Evolutionary conservation across 2,888 invertebrate species (phyloP), one percentile per base, ranked within the genome.

Genomic region (Phaonia tiefii): DNA sequence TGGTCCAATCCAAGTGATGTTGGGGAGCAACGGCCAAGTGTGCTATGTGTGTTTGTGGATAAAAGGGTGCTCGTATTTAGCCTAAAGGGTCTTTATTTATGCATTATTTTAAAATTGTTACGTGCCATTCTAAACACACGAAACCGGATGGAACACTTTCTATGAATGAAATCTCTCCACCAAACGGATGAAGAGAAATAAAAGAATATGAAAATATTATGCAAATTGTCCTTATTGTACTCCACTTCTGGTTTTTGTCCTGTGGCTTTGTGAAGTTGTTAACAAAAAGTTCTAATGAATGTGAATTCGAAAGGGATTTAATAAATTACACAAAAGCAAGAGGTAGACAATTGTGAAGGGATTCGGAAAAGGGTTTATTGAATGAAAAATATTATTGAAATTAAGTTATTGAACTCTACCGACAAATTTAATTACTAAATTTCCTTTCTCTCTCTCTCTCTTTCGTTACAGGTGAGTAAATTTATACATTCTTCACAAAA

Each of bases 21-120:
- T 31, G 8, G 31, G 31, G 31, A 31, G 31, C 31, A 5, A 8
- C 31, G 3, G 3, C 31, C 31, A 8, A 31, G 31, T 31, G 31
- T 31, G 31, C 31, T 31, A n/a, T 8, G 31, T 31, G 31, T 5
- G 31, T 8, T 31, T 5, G 37, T 60, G 42, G 20, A 42, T 42
- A 67, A 81, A 78, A 81, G 71, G 78, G 42, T n/a, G n/a, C n/a
- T n/a, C n/a, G n/a, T 56, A 81, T 78, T 81, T 81, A 81, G 78
- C 75, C 81, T 78, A 20, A 81, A 78, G 81, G 42, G 49, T 65
- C 44, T 69, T 81, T 75, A 78, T 81, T 81, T 75, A 75, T 81
- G 78, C 75, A 81, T 81, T 72, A 78, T 81, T 81, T 74, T 75
- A 49, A 72, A 75, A 63, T 71, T 67, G 72, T 75, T 78, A 75